Conservation (phyloP, 2,113 vertebrate genomes). For the Cebus imitator region DNA sequence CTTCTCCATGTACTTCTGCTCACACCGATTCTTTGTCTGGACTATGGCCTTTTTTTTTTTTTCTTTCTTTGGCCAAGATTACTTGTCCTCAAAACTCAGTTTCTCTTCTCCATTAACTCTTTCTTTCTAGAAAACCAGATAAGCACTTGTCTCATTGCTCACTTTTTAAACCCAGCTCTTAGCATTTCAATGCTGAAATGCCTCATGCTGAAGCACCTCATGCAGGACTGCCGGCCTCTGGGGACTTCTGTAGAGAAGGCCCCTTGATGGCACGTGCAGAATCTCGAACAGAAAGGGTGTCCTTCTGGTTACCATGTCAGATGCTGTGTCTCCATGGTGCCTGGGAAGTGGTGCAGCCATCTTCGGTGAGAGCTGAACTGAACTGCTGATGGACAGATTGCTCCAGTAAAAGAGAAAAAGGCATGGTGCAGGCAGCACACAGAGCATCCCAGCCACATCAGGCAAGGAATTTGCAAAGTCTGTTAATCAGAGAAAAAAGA, state of each 20-base stretch:
- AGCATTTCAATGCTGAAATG: background rate
- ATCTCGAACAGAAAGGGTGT: background rate
- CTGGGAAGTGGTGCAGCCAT: rapidly evolving
- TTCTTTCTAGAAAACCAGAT: too few species aligned
- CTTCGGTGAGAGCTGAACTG: too few species aligned
- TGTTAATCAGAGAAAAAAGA: background rate
- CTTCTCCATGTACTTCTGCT: background rate
- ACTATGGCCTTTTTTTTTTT: background rate
- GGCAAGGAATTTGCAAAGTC: background rate
- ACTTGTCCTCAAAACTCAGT: background rate
- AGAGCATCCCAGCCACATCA: too few species aligned
- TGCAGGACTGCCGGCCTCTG: too few species aligned
- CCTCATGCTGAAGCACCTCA: background rate
- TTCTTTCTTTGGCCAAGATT: background rate
- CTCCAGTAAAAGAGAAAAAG: background rate
- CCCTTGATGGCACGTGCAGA: background rate
- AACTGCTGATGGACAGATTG: rapidly evolving
- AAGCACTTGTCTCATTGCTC: background rate
- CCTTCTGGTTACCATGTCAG: rapidly evolving
- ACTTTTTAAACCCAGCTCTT: background rate
- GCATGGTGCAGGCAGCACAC: rapidly evolving
- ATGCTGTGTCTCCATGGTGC: rapidly evolving
- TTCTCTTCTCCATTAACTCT: background rate
- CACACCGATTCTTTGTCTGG: background rate
- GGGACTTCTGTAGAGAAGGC: background rate